Conservation (phyloP, 2,797 vertebrate genomes). For the Rhabdomys pumilio region DNA sequence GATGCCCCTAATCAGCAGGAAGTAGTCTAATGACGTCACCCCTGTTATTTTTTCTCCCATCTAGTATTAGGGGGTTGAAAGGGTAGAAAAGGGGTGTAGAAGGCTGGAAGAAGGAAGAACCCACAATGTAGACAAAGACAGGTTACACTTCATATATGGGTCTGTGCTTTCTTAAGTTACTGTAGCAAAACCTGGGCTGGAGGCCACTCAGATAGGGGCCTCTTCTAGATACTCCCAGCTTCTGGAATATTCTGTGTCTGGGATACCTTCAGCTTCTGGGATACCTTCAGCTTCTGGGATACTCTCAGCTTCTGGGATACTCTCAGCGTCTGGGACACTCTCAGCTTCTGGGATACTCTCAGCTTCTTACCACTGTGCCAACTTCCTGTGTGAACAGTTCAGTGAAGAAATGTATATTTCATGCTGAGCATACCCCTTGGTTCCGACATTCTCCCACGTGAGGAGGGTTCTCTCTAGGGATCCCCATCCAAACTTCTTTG, state of each 20-base stretch:
- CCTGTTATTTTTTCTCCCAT: not conserved
- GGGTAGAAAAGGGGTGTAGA: not conserved
- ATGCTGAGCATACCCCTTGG: rapidly evolving
- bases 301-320: not conserved
- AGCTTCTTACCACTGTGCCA: not conserved
- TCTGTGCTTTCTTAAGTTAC: not conserved
- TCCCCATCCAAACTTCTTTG: rapidly evolving
- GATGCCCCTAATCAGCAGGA: not conserved
- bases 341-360: not conserved
- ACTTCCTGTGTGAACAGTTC: not conserved
- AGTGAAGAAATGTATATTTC: too few relatives aligned
- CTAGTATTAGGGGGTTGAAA: not conserved
- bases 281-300: not conserved
- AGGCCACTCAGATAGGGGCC: not conserved
- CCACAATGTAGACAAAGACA: not conserved
- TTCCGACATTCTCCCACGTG: not conserved
- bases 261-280: not conserved
- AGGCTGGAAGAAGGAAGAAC: not conserved
- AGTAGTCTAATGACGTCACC: not conserved
- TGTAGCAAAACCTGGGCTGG: not conserved
- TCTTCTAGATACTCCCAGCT: too few relatives aligned
- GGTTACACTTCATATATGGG: not conserved
- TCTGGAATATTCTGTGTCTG: too few relatives aligned
- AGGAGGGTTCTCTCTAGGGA: not conserved
- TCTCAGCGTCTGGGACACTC: not conserved